Evolutionary conservation across 2,888 invertebrate genomes (phyloP).

Genomic region (Xestia ashworthii): DNA sequence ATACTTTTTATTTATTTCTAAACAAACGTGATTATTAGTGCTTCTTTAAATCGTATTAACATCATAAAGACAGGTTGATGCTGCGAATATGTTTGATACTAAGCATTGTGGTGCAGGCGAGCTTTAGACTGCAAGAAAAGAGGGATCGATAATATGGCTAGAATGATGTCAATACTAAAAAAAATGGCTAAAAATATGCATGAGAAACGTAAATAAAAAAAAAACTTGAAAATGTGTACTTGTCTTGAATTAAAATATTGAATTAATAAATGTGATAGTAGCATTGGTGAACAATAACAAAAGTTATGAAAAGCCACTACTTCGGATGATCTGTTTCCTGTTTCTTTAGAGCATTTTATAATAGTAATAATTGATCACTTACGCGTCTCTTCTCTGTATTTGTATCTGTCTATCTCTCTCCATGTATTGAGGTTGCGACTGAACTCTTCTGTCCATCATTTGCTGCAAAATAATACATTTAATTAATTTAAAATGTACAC

Average conservation of each 20-base stretch:
- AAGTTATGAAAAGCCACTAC: background rate
- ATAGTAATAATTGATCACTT: slow-evolving; percentile 41
- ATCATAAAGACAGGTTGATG: background rate
- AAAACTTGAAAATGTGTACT: no score
- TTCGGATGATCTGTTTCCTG: background rate
- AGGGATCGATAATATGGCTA: no score
- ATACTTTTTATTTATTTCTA: no score
- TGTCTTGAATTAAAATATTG: no score
- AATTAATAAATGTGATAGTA: no score
- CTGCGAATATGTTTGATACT: background rate
- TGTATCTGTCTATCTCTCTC: slow-evolving; percentile 83
- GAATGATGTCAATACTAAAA: no score
- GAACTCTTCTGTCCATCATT: slow-evolving; percentile 83
- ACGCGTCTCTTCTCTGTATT: slow-evolving; percentile 81
- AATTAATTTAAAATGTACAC: background rate
- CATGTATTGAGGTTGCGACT: slow-evolving; percentile 83
- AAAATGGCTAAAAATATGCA: no score
- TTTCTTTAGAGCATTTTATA: background rate
- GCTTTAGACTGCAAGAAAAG: no score
- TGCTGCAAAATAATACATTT: slow-evolving; percentile 64
- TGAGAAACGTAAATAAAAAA: no score
- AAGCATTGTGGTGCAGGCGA: background rate
- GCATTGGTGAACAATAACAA: background rate
- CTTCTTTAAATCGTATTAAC: no score
- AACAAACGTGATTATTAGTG: no score